Conservation (phyloP, 2,888 invertebrate genomes). For the Caenorhabditis parvicauda region DNA sequence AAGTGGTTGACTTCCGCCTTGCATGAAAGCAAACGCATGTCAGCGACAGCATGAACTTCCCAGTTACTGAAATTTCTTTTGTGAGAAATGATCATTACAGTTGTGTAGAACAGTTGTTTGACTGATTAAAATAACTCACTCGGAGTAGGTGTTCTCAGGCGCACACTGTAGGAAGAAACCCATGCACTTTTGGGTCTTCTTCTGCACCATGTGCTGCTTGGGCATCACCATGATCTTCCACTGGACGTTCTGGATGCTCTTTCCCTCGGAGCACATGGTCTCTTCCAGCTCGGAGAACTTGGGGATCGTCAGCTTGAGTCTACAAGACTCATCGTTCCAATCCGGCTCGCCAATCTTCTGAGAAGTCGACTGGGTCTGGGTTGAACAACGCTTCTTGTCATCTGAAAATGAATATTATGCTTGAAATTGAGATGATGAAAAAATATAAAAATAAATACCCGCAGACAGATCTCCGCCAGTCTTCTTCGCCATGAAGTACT, state of each 20-base stretch:
- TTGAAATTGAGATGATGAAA: too few species aligned
- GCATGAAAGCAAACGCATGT: slow-evolving; percentile 83
- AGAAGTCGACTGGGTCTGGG: too few species aligned
- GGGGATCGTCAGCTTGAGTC: slow-evolving; percentile 82
- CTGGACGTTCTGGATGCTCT: slow-evolving; percentile 89
- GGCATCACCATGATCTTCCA: slow-evolving; percentile 72
- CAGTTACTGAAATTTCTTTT: slow-evolving; percentile 71
- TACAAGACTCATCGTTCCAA: slow-evolving; percentile 66
- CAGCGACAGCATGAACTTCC: slow-evolving; percentile 95
- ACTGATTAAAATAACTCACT: slow-evolving; percentile 64
- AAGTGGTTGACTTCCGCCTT: slow-evolving; percentile 76
- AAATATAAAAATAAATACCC: too few species aligned
- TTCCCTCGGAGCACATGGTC: slow-evolving; percentile 80
- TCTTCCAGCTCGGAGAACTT: slow-evolving; percentile 85
- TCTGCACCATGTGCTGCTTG: slow-evolving; percentile 62
- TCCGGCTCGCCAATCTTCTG: slow-evolving; percentile 13
- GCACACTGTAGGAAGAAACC: slow-evolving; percentile 83
- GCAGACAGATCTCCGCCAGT: too few species aligned
- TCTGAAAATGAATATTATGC: too few species aligned
- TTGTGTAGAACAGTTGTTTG: neutral
- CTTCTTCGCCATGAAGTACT: slow-evolving; percentile 20
- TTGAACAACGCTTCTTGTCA: too few species aligned
- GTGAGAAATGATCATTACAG: neutral
- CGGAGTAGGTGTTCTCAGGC: slow-evolving; percentile 87
- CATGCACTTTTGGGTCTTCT: slow-evolving; percentile 64